A percentile compares a stretch with the other conserved stretches of the same genome.
Evolutionary conservation across 2,888 invertebrate genomes (phyloP).

Genomic region (Pseudeuparius sepicola): DNA sequence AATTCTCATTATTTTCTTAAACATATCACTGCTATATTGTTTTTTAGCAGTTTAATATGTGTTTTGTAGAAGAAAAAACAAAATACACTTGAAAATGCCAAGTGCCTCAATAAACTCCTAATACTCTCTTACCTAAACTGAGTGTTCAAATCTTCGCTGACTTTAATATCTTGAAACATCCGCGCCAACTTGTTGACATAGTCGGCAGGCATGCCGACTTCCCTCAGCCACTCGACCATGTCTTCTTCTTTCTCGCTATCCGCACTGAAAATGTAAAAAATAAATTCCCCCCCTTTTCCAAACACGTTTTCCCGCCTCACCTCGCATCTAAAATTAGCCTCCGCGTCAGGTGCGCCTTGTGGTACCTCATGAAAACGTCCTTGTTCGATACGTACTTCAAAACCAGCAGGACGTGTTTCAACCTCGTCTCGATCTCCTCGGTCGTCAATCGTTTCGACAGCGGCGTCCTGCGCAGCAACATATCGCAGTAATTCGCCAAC

Average conservation of each 20-base stretch:
- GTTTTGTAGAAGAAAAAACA: too few species aligned
- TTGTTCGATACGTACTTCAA: constrained; percentile 99
- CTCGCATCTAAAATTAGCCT: constrained; percentile 88
- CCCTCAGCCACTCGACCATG: constrained; percentile 96
- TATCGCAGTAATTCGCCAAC: constrained; percentile 98
- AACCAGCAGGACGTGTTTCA: constrained; percentile 89
- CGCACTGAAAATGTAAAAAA: constrained; percentile 50
- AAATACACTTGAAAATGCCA: too few species aligned
- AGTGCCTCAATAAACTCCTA: too few species aligned
- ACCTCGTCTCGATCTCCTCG: constrained; percentile 87
- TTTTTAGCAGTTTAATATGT: too few species aligned
- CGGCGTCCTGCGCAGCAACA: constrained; percentile 92
- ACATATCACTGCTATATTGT: too few species aligned
- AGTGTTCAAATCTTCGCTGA: constrained; percentile 77
- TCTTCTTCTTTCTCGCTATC: constrained; percentile 99
- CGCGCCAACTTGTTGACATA: constrained; percentile 96
- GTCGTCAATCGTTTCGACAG: constrained; percentile 91
- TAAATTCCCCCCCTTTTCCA: not conserved
- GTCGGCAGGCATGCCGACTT: constrained; percentile 99
- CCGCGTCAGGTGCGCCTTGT: constrained; percentile 95
- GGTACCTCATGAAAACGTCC: constrained; percentile 99
- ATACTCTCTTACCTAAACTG: too few species aligned
- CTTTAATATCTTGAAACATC: constrained; percentile 99
- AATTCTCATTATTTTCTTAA: too few species aligned
- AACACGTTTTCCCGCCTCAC: constrained; percentile 23